Conservation (phyloP, 2,888 invertebrate genomes). For the Cheiracanthium punctorium region DNA sequence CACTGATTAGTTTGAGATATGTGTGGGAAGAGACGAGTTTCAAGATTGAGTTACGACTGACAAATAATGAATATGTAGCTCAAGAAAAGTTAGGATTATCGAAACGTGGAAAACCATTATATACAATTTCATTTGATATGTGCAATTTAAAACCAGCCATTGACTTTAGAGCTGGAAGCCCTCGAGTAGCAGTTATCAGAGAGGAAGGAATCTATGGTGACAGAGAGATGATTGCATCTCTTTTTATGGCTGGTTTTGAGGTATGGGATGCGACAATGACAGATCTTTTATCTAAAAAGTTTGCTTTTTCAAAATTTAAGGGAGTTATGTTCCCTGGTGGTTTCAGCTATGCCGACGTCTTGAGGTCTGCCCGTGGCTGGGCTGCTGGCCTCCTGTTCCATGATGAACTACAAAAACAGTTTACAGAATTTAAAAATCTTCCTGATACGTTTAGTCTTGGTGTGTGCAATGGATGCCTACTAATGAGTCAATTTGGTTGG, state of each 20-base stretch:
- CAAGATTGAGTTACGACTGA: conserved; percentile 89
- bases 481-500: conserved; percentile 96
- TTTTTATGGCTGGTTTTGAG: conserved; percentile 88
- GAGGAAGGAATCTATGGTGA: conserved; percentile 99
- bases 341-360: conserved; percentile 95
- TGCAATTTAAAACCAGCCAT: background rate
- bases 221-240: conserved; percentile 91
- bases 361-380: conserved; percentile 98
- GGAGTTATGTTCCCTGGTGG: conserved; percentile 97
- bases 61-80: conserved; percentile 85
- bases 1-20: conserved; percentile 83
- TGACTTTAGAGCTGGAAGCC: conserved; percentile 69
- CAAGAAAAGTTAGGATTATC: conserved; percentile 86
- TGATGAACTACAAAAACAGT: conserved; percentile 84
- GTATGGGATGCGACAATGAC: conserved; percentile 97
- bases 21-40: conserved; percentile 98
- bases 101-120: conserved; percentile 83
- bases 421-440: conserved; percentile 83
- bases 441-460: conserved; percentile 94
- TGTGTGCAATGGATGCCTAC: conserved; percentile 98
- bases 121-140: conserved; percentile 82
- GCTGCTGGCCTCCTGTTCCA: conserved; percentile 89
- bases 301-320: conserved; percentile 87
- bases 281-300: conserved; percentile 84
- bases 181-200: conserved; percentile 89